These are phyloP conservation scores for Drosophila biarmipes DNA, from an alignment of 1,140 invertebrate genomes.

Conservation along the genomic window DNA sequence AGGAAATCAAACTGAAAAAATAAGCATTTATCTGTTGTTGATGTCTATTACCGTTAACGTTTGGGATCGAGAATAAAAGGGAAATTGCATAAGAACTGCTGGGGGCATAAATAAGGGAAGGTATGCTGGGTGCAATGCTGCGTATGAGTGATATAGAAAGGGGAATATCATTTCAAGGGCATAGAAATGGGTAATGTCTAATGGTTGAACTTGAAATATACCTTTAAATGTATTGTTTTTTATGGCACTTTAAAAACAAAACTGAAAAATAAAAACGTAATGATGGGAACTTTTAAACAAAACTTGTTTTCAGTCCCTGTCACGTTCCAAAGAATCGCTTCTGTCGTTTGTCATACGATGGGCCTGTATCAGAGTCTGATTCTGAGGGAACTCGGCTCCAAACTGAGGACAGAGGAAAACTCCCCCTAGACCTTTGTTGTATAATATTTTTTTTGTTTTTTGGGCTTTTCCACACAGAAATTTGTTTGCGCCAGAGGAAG, in stretches of 20 bases:
- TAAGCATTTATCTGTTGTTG: constrained; percentile 38
- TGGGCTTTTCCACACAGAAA: constrained; percentile 20
- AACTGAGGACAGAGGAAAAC: constrained; percentile 1
- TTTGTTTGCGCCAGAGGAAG: constrained; percentile 30
- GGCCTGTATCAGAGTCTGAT: constrained; percentile 7
- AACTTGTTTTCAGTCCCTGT: constrained; percentile 1
- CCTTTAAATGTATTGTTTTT: not conserved
- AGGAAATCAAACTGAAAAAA: constrained; percentile 74
- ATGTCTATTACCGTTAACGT: constrained; percentile 1
- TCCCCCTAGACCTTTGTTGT: constrained; percentile 8
- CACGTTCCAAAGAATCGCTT: constrained; percentile 41
- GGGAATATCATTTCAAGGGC: too few relatives aligned
- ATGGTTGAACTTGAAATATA: too few relatives aligned
- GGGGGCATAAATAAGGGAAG: not conserved
- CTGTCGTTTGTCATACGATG: constrained; percentile 39
- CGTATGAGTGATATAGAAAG: not conserved
- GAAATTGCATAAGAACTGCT: constrained; percentile 9
- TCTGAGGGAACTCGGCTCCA: constrained; percentile 13
- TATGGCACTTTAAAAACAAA: not conserved
- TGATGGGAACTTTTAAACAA: constrained; percentile 5
- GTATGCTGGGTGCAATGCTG: not conserved
- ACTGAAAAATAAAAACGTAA: not conserved
- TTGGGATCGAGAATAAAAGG: not conserved
- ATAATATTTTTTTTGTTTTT: constrained; percentile 17
- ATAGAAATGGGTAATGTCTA: too few relatives aligned